Evolutionary conservation across 2,888 invertebrate genomes (phyloP), one percentile per base, ranked within the genome.

Genomic region (Alviniconcha strummeri): DNA sequence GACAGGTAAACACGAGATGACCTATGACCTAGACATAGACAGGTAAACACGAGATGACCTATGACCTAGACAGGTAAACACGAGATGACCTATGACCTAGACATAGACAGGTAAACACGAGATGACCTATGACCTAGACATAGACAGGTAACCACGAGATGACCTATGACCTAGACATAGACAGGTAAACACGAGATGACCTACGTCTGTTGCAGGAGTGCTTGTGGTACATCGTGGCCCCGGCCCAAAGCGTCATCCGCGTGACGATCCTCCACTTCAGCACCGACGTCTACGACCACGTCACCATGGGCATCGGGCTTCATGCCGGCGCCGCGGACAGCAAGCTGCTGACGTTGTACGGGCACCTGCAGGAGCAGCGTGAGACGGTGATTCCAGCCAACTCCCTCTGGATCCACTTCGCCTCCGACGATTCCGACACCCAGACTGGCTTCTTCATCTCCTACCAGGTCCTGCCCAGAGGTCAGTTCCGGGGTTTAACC

Each of bases 381-480:
- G 84, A 84, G 19, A 79, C 84, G 17, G 81, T 85, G 13, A 79
- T 86, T 15, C 86, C 86, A 7, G 74, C 84, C 64, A 85, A 81
- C 75, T 83, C 85, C 5, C 60, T 85, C 54, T 86, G 86, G 86
- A 52, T 86, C 54, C 74, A 85, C n/a, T 84, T 86, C 74, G 71
- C 67, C 52, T 67, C 83, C 11, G 86, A 86, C 67, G 86, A 86
- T 13, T 79, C 81, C 15, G 56, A 84, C 64, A 83, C 84, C 1
- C 81, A 72, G 15, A 55, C 64, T 52, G 86, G 86, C 15, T 86
- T 86, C 60, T 60, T 81, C 52, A 86, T 86, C 60, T 19, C 77
- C 52, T 86, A 82, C 78, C 55, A 84, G 56, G 76, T 84, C 36
- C 80, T 86, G 15, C 79, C 79, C 36, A 81, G 83, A 80, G 81